Conservation (phyloP, 2,797 vertebrate species). For the Acipenser oxyrinchus region DNA sequence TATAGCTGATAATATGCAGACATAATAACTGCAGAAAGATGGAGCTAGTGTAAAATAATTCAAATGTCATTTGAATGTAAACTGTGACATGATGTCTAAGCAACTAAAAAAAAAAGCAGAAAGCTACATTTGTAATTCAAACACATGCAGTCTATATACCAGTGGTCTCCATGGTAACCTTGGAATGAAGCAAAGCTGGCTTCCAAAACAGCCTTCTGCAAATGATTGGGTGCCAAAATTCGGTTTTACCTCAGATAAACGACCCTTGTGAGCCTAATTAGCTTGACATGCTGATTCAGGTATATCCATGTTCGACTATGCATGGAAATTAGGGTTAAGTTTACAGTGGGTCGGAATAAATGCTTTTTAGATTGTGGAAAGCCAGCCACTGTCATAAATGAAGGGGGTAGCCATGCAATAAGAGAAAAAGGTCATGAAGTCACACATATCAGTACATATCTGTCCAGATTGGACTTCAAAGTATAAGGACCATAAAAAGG, state of each 20-base stretch:
- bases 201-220: constrained; percentile 16
- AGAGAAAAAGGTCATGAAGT: no score
- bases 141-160: constrained; percentile 16
- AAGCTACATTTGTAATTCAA: constrained; percentile 4
- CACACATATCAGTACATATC: no score
- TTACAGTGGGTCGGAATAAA: no score
- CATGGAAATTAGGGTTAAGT: no score
- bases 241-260: background rate
- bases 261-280: no score
- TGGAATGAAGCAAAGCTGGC: constrained; percentile 6
- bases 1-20: background rate
- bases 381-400: no score
- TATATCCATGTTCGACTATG: no score
- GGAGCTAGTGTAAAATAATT: background rate
- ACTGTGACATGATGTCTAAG: constrained; percentile 14
- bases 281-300: background rate
- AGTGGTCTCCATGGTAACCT: constrained; percentile 30
- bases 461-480: no score
- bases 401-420: no score
- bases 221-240: constrained; percentile 6
- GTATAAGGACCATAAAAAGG: no score
- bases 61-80: constrained; percentile 12
- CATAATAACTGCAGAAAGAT: background rate
- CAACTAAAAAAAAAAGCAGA: constrained; percentile 6
- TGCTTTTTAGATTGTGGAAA: no score